phyloP scores from a whole-genome alignment of 1,140 invertebrate genomes.

The Branchinecta lindahli region DNA sequence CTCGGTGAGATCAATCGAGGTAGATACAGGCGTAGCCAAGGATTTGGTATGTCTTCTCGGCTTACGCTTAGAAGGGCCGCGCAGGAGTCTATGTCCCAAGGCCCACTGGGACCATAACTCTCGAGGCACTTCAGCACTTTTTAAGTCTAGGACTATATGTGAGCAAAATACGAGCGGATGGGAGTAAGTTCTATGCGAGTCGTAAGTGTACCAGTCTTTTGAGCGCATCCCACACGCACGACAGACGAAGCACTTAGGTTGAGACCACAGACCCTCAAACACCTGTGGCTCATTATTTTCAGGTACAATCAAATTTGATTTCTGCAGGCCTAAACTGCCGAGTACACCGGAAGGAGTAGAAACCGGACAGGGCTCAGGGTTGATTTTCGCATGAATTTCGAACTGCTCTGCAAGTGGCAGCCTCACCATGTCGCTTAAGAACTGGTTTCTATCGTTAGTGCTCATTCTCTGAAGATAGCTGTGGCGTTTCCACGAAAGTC shows the following conservation, averaged over 20 bases:
- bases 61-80: not conserved
- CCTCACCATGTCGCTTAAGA: not conserved
- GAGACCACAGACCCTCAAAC: not conserved
- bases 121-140: not conserved
- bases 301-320: not conserved
- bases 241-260: not conserved
- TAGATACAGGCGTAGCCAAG: not conserved
- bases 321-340: not conserved
- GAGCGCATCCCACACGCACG: not conserved
- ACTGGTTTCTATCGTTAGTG: not conserved
- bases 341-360: not conserved
- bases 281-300: not conserved
- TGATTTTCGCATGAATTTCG: not conserved
- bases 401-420: not conserved
- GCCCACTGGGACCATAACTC: not conserved
- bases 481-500: constrained; percentile 1
- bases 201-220: not conserved
- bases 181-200: not conserved
- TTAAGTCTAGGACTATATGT: not conserved
- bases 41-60: not conserved
- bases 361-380: not conserved
- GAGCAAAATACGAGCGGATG: not conserved
- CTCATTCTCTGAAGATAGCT: not conserved
- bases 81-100: not conserved
- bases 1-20: too few relatives aligned